Percentiles rank a stretch among this genome's conserved stretches.
These are phyloP conservation scores for Octodonta nipae DNA, from an alignment of 2,888 invertebrate species.

Conservation along the genomic window DNA sequence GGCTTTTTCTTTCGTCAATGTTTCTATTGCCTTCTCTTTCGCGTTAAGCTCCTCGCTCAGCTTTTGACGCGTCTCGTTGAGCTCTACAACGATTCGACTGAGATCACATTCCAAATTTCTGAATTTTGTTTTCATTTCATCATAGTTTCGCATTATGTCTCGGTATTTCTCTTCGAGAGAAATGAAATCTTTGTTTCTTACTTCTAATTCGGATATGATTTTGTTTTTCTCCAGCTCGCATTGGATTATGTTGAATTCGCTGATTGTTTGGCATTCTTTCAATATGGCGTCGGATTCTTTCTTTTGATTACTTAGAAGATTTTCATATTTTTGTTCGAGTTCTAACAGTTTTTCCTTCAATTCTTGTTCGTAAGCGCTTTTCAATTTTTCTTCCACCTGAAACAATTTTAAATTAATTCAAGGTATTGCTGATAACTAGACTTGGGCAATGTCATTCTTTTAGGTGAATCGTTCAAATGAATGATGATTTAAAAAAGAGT, in stretches of 20 bases:
- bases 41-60: constrained; percentile 10
- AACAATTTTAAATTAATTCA: too few species aligned
- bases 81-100: constrained; percentile 10
- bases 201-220: constrained; percentile 27
- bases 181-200: constrained; percentile 16
- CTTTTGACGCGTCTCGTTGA: constrained; percentile 13
- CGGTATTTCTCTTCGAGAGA: constrained; percentile 15
- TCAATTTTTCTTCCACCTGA: constrained; percentile 28
- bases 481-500: too few species aligned
- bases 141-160: constrained; percentile 12
- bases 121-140: constrained; percentile 13
- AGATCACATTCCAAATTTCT: constrained; percentile 12
- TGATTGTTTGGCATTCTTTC: constrained; percentile 42
- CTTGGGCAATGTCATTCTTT: too few species aligned
- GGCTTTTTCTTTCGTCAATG: constrained; percentile 39
- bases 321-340: constrained; percentile 33
- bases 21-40: constrained; percentile 37
- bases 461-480: too few species aligned
- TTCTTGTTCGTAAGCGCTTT: constrained; percentile 33
- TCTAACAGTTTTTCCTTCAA: constrained; percentile 33
- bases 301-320: constrained; percentile 36
- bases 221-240: constrained; percentile 41
- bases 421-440: too few species aligned
- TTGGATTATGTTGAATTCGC: constrained; percentile 41
- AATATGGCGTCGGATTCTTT: constrained; percentile 37